Base-by-base conservation (phyloP, 2,888 invertebrate species). In the Rhagophthalmus giganteus region DNA sequence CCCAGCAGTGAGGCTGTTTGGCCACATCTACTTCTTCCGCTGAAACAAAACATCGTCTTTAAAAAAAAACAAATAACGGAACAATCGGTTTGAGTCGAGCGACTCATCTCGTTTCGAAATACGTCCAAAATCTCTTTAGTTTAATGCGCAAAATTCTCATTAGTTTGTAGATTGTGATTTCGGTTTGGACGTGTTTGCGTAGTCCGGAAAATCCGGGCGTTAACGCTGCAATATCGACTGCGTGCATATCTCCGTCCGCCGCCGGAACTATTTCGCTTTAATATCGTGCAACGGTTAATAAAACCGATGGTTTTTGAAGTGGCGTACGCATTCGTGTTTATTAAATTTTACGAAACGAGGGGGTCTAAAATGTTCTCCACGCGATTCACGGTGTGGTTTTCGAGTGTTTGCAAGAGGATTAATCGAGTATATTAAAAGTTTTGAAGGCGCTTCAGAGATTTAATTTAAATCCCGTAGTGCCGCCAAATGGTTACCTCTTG, bases 1-100 rank as follows among this genome's bases (percentile, higher is more conserved):
- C 77, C 77, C 76, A 71, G 75, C 73, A 58, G 77, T 74, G 48
- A 77, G 73, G 64, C 74, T 76, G 71, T 77, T 77, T 62, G 77
- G 74, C 77, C 77, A 77, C 77, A 77, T 77, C 67, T 73, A 73
- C 67, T 67, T 65, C 65, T 63, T 61, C 60, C 66, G 69, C 76
- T 76, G 70, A 37, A 75, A 75, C 34, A 64, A 62, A 55, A 60
- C 60, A 14, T 34, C n/a, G n/a, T n/a, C n/a, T n/a, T 11, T 24
- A 33, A 14, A 31, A 1, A 24, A 12, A 26, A 8, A 26, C 7
- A 20, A 20, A 20, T 20, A 20, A 20, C 7, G 20, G n/a, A n/a
- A n/a, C n/a, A n/a, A n/a, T n/a, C n/a, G n/a, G n/a, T n/a, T n/a
- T n/a, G n/a, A n/a, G n/a, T n/a, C n/a, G n/a, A n/a, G n/a, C n/a